These are phyloP conservation scores for Cebuella pygmaea DNA, from an alignment of 2,797 vertebrate genomes.

Conservation along the genomic window DNA sequence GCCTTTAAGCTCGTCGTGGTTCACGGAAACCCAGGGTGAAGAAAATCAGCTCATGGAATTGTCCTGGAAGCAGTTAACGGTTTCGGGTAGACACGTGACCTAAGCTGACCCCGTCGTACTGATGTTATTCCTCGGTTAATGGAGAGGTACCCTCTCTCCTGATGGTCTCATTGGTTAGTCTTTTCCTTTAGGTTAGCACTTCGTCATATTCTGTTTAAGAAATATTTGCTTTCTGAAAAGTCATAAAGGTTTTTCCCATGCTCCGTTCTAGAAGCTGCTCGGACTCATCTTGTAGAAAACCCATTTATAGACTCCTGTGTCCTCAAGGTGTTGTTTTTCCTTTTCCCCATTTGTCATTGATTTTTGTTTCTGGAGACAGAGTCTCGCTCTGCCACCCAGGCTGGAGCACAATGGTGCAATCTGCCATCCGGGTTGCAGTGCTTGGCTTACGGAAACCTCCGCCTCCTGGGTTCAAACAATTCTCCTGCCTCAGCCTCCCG, in stretches of 20 bases:
- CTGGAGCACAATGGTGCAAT: no score
- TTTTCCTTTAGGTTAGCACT: background rate
- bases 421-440: no score
- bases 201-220: background rate
- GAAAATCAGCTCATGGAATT: background rate
- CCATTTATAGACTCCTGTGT: fast-evolving
- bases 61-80: fast-evolving
- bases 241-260: fast-evolving
- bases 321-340: background rate
- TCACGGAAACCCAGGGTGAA: background rate
- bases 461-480: no score
- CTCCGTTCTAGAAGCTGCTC: no score
- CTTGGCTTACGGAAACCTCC: no score
- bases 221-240: no score
- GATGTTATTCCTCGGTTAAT: background rate
- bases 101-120: fast-evolving
- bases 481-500: no score
- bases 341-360: background rate
- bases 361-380: no score
- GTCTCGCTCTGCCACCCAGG: no score
- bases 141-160: background rate
- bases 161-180: fast-evolving
- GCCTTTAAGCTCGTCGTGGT: fast-evolving
- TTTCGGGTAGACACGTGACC: background rate
- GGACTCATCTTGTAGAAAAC: no score